These are phyloP conservation scores for Otocyon megalotis DNA, from an alignment of 2,113 vertebrate genomes.

Conservation along the genomic window DNA sequence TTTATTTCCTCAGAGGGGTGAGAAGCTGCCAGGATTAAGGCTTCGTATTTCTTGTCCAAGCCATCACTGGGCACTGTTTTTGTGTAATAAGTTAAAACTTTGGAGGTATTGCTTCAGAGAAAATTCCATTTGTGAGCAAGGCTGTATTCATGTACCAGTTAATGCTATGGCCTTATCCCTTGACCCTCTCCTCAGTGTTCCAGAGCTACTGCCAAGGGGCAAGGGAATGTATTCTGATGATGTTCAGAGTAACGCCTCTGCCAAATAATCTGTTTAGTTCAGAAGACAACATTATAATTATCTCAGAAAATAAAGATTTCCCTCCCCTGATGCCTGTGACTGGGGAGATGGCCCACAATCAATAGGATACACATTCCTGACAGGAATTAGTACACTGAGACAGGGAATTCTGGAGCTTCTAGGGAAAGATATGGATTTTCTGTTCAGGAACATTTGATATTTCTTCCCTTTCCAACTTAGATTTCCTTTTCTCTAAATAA, in stretches of 20 bases:
- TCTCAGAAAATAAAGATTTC: neutral
- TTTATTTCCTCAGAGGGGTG: neutral
- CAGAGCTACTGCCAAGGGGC: neutral
- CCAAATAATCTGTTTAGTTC: neutral
- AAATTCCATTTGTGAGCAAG: neutral
- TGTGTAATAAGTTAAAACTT: neutral
- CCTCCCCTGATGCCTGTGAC: neutral
- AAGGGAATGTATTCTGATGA: neutral
- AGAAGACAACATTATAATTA: neutral
- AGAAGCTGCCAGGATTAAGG: neutral
- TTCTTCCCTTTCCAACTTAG: neutral
- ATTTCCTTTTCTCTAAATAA: neutral
- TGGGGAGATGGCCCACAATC: neutral
- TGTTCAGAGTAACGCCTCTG: neutral
- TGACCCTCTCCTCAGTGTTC: neutral
- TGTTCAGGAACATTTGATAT: neutral
- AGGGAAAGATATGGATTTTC: neutral
- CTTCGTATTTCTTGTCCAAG: neutral
- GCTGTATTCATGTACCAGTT: neutral
- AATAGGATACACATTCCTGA: neutral
- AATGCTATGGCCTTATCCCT: neutral
- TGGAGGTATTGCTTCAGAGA: neutral
- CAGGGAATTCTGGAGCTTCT: neutral
- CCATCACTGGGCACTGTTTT: neutral
- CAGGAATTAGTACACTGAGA: neutral